Evolutionary conservation across 1,140 invertebrate species (phyloP), one percentile per base, ranked within the genome.

Genomic region (Caenorhabditis latens): DNA sequence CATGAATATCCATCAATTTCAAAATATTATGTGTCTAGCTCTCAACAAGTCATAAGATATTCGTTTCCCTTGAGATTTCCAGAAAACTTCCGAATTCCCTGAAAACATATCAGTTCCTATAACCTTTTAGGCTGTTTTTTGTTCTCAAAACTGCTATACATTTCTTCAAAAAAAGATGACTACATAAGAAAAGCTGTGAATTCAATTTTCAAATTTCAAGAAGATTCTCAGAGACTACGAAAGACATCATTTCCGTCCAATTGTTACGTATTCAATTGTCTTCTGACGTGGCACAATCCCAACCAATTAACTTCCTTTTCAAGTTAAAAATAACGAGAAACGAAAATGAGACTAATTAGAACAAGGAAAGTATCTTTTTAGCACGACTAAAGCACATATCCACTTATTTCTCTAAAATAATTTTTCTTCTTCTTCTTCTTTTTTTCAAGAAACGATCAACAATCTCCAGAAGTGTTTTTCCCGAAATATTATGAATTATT

Each of bases 31-130:
- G 5, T 58, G 57, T 58, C n/a, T n/a, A n/a, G 16, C n/a, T 58
- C n/a, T 58, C 57, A 58, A 58, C 16, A 58, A 53, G 9, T 53
- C 50, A 53, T 16, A 53, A 11, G 11, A 14, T 16, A 53, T 16
- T 8, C 50, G 16, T 8, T 53, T 53, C 50, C 50, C 50, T 11
- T 1, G 50, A 53, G 53, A 89, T 88, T 48, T 21, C 84, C 4
- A 89, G 19, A 14, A 90, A 32, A 32, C 88, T 89, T 13, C 85
- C 87, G 19, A 82, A 46, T 42, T 86, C 46, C n/a, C 86, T 0
- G 7, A 50, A 53, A 55, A 89, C 21, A 16, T 67, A 50, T 42
- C 24, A 21, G 24, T 88, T 84, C 19, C 67, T 67, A 14, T 85
- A 46, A 42, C 57, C 84, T n/a, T 24, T 24, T 48, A n/a, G 21